Evolutionary conservation across 1,140 invertebrate species (phyloP), one percentile per base, ranked within the genome.

Genomic region (Musca vetustissima): DNA sequence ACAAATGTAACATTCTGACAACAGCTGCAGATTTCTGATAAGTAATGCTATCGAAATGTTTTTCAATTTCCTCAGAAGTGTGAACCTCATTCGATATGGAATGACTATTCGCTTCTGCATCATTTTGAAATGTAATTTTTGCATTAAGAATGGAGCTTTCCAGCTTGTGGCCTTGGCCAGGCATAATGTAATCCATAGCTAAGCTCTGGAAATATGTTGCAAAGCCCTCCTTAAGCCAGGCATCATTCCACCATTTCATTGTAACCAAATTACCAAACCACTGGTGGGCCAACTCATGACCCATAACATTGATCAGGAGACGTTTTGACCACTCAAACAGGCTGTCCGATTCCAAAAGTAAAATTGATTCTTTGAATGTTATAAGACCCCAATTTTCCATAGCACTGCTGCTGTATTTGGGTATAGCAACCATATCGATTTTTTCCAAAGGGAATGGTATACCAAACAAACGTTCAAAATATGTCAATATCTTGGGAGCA

Each of bases 151-250:
- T 83, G 0, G 91, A 87, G 76, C 93, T 90, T 72, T 88, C 85
- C 32, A 85, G 78, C 53, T 89, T 84, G 17, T 89, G 87, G 71
- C 87, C 86, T 89, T 89, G 91, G 57, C 85, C 80, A 0, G 88
- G 88, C 74, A 86, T 85, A 24, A 89, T 83, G 50, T 87, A 83
- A 61, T 86, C 79, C 2, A 90, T 84, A 19, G 88, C 89, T 19
- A 89, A 73, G 0, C 84, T 86, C n/a, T 88, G 87, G 71, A 89
- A 86, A 81, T 89, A 94, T 0, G 90, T 92, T 7, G 93, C 93
- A 78, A 95, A 94, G 9, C 93, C 93, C 82, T 95, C 93, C 79
- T 94, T 95, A 0, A 96, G 83, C 93, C 93, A 95, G 0, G 95
- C 81, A 81, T 94, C 91, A 6, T 87, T 87, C 91, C 91, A 93